Percentiles rank a stretch among this genome's conserved stretches.
These are phyloP conservation scores for Sinhomidia bicolor DNA, from an alignment of 2,888 invertebrate genomes.

Conservation along the genomic window DNA sequence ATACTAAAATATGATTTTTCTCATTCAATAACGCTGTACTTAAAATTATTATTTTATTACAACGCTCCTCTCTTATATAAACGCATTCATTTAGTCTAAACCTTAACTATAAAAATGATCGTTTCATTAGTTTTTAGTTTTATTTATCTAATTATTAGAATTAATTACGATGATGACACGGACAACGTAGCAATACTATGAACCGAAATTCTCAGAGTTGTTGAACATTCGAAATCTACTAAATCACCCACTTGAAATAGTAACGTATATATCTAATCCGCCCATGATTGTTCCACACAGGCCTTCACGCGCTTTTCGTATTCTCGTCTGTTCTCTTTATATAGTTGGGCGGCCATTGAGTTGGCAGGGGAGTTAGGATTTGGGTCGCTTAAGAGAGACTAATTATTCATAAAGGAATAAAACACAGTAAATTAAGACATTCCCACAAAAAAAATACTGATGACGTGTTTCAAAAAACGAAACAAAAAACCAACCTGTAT, in stretches of 20 bases:
- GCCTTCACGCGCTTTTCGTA: conserved; percentile 99
- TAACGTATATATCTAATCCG: conserved; percentile 85
- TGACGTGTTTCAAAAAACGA: background rate
- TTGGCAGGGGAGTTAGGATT: conserved; percentile 99
- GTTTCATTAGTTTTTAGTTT: background rate
- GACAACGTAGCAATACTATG: background rate
- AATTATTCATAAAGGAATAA: too few species aligned
- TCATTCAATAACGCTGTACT: background rate
- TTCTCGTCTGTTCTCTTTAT: conserved; percentile 99
- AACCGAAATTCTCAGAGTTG: background rate
- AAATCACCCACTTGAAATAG: background rate
- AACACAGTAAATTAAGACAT: background rate
- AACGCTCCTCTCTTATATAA: background rate
- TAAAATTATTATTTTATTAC: conserved; percentile 16
- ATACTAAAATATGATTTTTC: conserved; percentile 44
- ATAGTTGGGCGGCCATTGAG: conserved; percentile 99
- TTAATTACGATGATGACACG: background rate
- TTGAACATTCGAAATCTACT: background rate
- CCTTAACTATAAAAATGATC: background rate
- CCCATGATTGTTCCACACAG: conserved; percentile 99
- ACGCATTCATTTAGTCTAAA: background rate
- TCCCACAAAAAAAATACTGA: background rate
- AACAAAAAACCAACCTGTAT: conserved; percentile 84
- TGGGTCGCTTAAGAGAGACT: conserved; percentile 99
- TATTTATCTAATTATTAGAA: background rate